Base-by-base conservation (phyloP, 1,140 invertebrate genomes). In the Tetragnatha versicolor region DNA sequence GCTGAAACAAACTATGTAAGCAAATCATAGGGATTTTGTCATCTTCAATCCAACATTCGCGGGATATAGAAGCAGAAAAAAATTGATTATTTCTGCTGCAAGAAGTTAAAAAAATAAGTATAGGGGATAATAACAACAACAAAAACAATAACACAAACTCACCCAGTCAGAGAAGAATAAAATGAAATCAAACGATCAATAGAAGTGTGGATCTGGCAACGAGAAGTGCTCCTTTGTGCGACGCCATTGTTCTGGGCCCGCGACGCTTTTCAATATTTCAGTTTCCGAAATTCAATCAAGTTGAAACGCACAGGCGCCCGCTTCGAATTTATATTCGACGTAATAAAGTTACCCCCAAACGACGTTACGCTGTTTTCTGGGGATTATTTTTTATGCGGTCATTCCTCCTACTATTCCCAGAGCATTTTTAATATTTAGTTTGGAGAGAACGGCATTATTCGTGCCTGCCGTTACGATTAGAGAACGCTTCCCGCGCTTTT, bases 131-230 rank as follows among this genome's bases (percentile, higher is more conserved):
- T 4, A 51, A 51, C 5, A 51, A 51, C 9, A 17, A 42, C 33
- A 17, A 45, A 37, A 45, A 53, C 69, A 33, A 25, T 39, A 65
- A 37, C 61, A 65, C 61, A 58, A 58, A 65, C 61, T 65, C n/a
- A n/a, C n/a, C n/a, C n/a, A 51, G 49, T 51, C 49, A 51, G 25
- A 22, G 27, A 12, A 63, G 25, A 66, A 27, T 47, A 77, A 77
- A 77, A 77, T 77, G 73, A 77, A 77, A 77, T 77, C 73, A 77
- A 77, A 77, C 73, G 73, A 77, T 77, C 73, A 77, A 77, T 77
- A 77, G 73, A 55, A 77, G 73, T 20, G 47, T 45, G 73, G 60
- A 65, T 77, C 73, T 77, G 73, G 73, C 73, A 77, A 77, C 73
- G 73, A 66, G 73, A 77, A 77, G 47, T 53, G 31, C 61, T 77